These are phyloP conservation scores for Caenorhabditis afra DNA, from an alignment of 2,888 invertebrate genomes.

Conservation along the genomic window DNA sequence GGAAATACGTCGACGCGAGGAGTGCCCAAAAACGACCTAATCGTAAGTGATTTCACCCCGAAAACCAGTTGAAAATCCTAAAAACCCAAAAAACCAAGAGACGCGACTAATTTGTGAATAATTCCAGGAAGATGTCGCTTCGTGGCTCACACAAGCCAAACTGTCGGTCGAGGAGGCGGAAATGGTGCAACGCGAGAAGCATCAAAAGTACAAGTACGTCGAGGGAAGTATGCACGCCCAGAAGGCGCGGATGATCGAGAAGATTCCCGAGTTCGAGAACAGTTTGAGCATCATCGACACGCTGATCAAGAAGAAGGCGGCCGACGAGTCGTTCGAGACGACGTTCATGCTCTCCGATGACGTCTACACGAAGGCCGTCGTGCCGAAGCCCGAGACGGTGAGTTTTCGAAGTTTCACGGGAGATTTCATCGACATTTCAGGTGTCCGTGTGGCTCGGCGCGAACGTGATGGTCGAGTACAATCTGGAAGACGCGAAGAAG, in stretches of 20 bases:
- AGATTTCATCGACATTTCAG: slow-evolving; percentile 38
- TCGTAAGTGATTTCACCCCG: slow-evolving; percentile 42
- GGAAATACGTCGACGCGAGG: slow-evolving; percentile 36
- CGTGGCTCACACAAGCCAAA: slow-evolving; percentile 65
- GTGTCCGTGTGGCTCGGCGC: slow-evolving; percentile 76
- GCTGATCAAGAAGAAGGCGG: slow-evolving; percentile 82
- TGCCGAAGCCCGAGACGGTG: slow-evolving; percentile 70
- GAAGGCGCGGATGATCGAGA: slow-evolving; percentile 61
- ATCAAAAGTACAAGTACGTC: slow-evolving; percentile 71
- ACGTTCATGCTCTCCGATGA: slow-evolving; percentile 71
- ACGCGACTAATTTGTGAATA: too few species aligned
- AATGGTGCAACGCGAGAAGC: slow-evolving; percentile 63
- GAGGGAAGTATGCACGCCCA: slow-evolving; percentile 62
- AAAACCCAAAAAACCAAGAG: not conserved
- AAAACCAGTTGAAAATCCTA: not conserved
- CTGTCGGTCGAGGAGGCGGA: slow-evolving; percentile 66
- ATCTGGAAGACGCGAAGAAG: slow-evolving; percentile 75
- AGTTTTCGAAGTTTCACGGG: not conserved
- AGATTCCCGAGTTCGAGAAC: slow-evolving; percentile 71
- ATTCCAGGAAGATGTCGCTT: slow-evolving; percentile 69
- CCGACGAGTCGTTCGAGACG: slow-evolving; percentile 69
- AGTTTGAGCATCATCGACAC: slow-evolving; percentile 88
- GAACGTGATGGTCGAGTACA: slow-evolving; percentile 78
- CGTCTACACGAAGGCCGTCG: slow-evolving; percentile 69
- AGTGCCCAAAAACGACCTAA: slow-evolving; percentile 48